Evolutionary conservation across 2,888 invertebrate genomes (phyloP).

Genomic region (Tridacna gigas): DNA sequence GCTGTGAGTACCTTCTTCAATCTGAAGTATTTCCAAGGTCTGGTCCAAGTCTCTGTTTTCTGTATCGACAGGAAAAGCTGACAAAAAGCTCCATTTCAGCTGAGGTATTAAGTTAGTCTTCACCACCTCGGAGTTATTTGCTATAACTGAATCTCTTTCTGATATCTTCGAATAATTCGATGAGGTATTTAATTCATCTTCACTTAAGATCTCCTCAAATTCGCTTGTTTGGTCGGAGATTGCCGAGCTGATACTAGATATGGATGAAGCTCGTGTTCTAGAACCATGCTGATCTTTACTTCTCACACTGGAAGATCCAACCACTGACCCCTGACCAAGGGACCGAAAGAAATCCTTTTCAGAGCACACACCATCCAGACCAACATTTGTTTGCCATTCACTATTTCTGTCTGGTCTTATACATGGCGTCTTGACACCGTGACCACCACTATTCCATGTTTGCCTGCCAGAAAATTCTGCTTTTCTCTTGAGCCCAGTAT

Average conservation of each 20-base stretch:
- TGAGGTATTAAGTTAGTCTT: background rate
- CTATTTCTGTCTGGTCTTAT: background rate
- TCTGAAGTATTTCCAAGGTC: conserved; percentile 41
- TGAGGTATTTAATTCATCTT: conserved; percentile 46
- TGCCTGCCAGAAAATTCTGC: background rate
- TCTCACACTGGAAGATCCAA: conserved; percentile 10
- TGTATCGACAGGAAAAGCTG: background rate
- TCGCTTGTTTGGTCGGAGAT: conserved; percentile 56
- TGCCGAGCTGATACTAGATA: conserved; percentile 45
- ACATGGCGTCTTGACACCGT: conserved; percentile 8
- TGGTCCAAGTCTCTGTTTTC: conserved; percentile 3
- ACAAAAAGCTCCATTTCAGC: conserved; percentile 13
- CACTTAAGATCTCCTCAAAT: conserved; percentile 57
- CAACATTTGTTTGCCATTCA: background rate
- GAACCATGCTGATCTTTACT: conserved; percentile 18
- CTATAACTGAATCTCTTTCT: conserved; percentile 13
- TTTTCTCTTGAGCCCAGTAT: conserved; percentile 19
- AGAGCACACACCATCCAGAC: conserved; percentile 17
- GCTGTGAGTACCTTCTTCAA: conserved; percentile 31
- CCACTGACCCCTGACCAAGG: background rate
- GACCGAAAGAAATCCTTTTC: conserved; percentile 11
- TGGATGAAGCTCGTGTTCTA: conserved; percentile 20
- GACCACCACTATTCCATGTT: conserved; percentile 20
- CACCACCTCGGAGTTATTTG: background rate
- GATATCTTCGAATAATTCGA: conserved; percentile 49